Conservation (phyloP, 1,140 invertebrate genomes). For the Apis laboriosa region DNA sequence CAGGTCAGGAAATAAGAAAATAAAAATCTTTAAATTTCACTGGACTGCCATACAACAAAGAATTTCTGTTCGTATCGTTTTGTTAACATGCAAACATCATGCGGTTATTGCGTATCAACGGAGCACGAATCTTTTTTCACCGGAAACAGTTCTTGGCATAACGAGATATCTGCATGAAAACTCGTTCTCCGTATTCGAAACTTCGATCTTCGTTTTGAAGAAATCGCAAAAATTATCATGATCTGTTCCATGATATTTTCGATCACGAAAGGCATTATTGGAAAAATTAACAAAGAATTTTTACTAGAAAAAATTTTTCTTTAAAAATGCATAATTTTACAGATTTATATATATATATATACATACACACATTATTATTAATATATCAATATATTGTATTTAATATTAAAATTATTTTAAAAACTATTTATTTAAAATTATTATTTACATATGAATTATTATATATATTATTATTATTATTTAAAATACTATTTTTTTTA, state of each 20-base stretch:
- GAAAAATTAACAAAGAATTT: too few species aligned
- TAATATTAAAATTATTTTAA: too few species aligned
- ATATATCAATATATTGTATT: too few species aligned
- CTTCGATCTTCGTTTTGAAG: background rate
- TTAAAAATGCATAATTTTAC: too few species aligned
- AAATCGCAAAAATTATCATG: background rate
- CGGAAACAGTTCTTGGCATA: constrained; percentile 30
- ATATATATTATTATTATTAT: too few species aligned
- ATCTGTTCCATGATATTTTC: too few species aligned
- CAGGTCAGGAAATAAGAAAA: constrained; percentile 21
- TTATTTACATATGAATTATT: too few species aligned
- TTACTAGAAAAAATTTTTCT: too few species aligned
- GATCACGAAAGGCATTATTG: background rate
- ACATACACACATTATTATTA: too few species aligned
- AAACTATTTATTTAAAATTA: too few species aligned
- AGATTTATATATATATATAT: too few species aligned
- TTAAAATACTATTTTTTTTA: too few species aligned
- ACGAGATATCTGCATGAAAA: constrained; percentile 31
- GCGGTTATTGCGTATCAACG: constrained; percentile 41
- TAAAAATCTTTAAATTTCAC: constrained; percentile 38
- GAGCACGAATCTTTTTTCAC: constrained; percentile 31
- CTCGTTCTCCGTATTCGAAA: constrained; percentile 2
- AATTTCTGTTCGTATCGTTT: constrained; percentile 14
- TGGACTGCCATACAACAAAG: constrained; percentile 1
- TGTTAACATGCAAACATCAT: constrained; percentile 29